A percentile compares a stretch with the other conserved stretches of the same genome.
phyloP scores from a whole-genome alignment of 2,113 vertebrate genomes.

The Apodemus sylvaticus region DNA sequence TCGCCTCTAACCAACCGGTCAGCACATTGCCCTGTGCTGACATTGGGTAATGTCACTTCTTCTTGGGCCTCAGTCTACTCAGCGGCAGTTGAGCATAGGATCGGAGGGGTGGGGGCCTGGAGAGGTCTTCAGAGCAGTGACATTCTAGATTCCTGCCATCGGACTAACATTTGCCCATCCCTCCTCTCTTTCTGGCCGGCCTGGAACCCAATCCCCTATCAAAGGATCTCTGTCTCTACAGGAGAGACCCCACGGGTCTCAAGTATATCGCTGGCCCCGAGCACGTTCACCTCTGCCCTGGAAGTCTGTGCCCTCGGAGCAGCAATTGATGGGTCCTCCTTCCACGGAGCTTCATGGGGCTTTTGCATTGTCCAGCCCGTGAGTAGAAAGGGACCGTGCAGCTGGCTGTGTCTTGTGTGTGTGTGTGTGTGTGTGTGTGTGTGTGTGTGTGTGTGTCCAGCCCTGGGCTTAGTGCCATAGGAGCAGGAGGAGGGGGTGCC shows the following conservation, averaged over 20 bases:
- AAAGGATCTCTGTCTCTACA: constrained; percentile 28
- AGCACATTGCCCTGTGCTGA: background rate
- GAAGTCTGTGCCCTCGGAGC: background rate
- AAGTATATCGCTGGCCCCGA: background rate
- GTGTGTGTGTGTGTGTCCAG: background rate
- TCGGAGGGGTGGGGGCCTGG: background rate
- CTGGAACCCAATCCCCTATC: background rate
- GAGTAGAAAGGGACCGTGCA: constrained; percentile 20
- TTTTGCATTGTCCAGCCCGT: background rate
- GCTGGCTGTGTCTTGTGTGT: background rate
- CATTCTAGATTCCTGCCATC: background rate
- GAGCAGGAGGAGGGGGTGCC: background rate
- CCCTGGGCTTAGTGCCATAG: background rate
- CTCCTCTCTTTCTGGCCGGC: background rate
- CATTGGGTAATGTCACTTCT: background rate
- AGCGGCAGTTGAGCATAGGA: background rate
- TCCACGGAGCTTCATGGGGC: background rate
- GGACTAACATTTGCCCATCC: background rate
- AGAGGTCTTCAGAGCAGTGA: background rate
- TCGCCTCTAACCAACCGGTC: background rate
- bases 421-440: no score
- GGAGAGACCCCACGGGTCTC: background rate
- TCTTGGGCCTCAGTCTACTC: background rate
- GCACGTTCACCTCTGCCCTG: background rate
- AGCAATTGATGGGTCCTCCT: background rate